These are phyloP conservation scores for Brotula barbata DNA, from an alignment of 2,797 vertebrate genomes.

Conservation along the genomic window DNA sequence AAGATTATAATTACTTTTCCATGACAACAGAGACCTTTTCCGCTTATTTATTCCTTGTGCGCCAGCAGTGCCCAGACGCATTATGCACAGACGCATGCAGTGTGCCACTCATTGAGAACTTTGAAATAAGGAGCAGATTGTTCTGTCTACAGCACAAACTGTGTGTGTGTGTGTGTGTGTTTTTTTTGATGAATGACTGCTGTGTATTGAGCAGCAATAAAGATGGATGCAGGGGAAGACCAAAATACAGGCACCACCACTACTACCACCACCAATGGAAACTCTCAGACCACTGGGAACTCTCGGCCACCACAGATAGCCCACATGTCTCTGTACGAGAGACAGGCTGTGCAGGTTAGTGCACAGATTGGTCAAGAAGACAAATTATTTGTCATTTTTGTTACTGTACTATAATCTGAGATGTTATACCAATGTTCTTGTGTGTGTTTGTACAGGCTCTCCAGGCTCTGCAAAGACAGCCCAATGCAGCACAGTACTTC, in stretches of 20 bases:
- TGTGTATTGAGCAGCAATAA: slow-evolving; percentile 46
- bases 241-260: slow-evolving; percentile 89
- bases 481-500: slow-evolving; percentile 97
- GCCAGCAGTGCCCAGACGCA: too few relatives aligned
- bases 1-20: too few relatives aligned
- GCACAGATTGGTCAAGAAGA: neutral
- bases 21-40: too few relatives aligned
- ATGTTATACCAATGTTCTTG: too few relatives aligned
- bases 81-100: too few relatives aligned
- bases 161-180: too few relatives aligned
- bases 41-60: too few relatives aligned
- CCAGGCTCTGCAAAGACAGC: slow-evolving; percentile 95
- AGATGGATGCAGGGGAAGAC: slow-evolving; percentile 95
- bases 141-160: neutral
- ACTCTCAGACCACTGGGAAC: slow-evolving; percentile 85
- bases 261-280: slow-evolving; percentile 87
- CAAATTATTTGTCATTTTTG: too few relatives aligned
- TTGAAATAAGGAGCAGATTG: neutral
- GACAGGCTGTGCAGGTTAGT: slow-evolving; percentile 95
- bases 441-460: slow-evolving; percentile 83
- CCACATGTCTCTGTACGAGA: slow-evolving; percentile 96
- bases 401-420: too few relatives aligned
- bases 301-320: slow-evolving; percentile 91
- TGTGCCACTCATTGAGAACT: too few relatives aligned
- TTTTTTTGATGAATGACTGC: slow-evolving; percentile 13